phyloP scores from a whole-genome alignment of 2,888 invertebrate genomes.

The Operophtera brumata region DNA sequence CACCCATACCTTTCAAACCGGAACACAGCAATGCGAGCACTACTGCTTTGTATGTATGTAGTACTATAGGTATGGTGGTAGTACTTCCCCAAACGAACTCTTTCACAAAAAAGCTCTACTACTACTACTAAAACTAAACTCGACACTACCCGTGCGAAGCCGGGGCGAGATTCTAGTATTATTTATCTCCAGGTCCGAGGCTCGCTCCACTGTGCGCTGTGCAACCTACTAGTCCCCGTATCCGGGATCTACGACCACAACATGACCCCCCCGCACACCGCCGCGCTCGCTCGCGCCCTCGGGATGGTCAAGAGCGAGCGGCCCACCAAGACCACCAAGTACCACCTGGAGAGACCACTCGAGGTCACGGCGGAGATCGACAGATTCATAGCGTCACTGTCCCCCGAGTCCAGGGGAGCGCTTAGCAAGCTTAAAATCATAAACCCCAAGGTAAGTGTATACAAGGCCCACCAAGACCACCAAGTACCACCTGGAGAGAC shows the following conservation, averaged over 20 bases:
- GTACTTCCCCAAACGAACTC: too few species aligned
- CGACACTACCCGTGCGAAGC: too few species aligned
- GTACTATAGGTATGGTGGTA: too few species aligned
- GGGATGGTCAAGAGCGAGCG: slow-evolving; percentile 17
- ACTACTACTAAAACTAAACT: too few species aligned
- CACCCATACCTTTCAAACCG: too few species aligned
- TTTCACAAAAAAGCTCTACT: too few species aligned
- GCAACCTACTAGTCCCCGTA: slow-evolving; percentile 12
- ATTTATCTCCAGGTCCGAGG: slow-evolving; percentile 24
- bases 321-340: not conserved
- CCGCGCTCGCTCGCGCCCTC: slow-evolving; percentile 17
- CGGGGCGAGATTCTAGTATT: too few species aligned
- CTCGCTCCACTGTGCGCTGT: slow-evolving; percentile 22
- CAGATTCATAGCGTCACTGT: not conserved
- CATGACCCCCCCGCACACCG: slow-evolving; percentile 6
- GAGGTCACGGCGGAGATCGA: not conserved
- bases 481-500: slow-evolving; percentile 1
- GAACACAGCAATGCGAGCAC: too few species aligned
- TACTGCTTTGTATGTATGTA: too few species aligned
- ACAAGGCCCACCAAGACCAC: not conserved
- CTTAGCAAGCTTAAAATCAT: not conserved
- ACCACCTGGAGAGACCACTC: not conserved
- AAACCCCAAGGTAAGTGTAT: slow-evolving; percentile 7
- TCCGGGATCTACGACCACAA: slow-evolving; percentile 12
- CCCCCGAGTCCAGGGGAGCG: not conserved